A percentile compares a stretch with the other conserved stretches of the same genome.
Evolutionary conservation across 2,888 invertebrate species (phyloP).

Genomic region (Acronicta psi): DNA sequence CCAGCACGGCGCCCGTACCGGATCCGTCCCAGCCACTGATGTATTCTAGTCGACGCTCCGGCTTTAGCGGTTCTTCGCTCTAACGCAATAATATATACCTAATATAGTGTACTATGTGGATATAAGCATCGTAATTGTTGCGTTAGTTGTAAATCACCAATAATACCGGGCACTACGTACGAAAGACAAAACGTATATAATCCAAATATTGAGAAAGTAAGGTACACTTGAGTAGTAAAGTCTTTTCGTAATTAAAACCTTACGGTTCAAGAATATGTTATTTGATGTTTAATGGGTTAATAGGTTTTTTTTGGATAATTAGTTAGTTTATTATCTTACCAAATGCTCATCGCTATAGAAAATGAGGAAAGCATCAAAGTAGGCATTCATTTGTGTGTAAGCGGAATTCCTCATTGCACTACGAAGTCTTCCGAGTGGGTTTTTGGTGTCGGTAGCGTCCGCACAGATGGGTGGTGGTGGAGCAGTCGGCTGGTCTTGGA

Average conservation of each 20-base stretch:
- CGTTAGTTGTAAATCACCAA: too few relatives aligned
- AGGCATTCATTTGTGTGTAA: constrained; percentile 76
- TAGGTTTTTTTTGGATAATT: neutral
- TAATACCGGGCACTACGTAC: too few relatives aligned
- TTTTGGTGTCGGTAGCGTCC: constrained; percentile 68
- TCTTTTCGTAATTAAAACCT: too few relatives aligned
- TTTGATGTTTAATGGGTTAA: too few relatives aligned
- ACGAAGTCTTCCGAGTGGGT: constrained; percentile 79
- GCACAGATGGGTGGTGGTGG: constrained; percentile 67
- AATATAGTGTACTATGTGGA: too few relatives aligned
- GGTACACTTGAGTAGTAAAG: constrained; percentile 33
- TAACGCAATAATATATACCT: too few relatives aligned
- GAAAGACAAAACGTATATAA: too few relatives aligned
- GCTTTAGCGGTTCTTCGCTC: constrained; percentile 93
- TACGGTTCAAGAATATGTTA: too few relatives aligned
- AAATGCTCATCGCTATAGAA: constrained; percentile 95
- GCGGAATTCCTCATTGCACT: constrained; percentile 83
- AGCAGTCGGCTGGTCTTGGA: constrained; percentile 65
- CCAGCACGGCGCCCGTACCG: constrained; percentile 91
- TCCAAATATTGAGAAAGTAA: neutral
- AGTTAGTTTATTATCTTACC: constrained; percentile 78
- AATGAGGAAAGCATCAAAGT: constrained; percentile 92
- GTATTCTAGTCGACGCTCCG: constrained; percentile 93
- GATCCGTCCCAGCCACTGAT: constrained; percentile 95
- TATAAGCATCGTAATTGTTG: too few relatives aligned